Conservation (phyloP, 2,113 vertebrate species). For the Mobula hypostoma region DNA sequence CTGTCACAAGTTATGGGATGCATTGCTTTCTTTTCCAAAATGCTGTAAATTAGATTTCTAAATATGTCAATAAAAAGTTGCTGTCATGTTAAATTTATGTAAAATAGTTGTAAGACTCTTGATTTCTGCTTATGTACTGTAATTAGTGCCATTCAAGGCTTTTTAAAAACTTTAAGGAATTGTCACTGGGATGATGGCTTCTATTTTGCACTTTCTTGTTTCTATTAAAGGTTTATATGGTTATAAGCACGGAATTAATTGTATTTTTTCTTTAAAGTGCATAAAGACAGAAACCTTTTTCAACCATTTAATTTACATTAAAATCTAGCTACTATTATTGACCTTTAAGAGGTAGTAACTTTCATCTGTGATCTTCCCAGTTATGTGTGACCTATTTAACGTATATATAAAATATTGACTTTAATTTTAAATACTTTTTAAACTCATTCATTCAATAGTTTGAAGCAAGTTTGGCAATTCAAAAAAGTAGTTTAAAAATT, state of each 20-base stretch:
- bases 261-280: background rate
- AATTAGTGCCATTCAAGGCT: conserved; percentile 22
- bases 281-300: background rate
- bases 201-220: conserved; percentile 14
- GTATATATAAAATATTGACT: background rate
- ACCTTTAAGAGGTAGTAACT: background rate
- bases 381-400: background rate
- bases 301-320: background rate
- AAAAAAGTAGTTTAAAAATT: background rate
- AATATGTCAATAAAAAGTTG: background rate
- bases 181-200: conserved; percentile 25
- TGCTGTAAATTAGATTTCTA: conserved; percentile 24
- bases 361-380: background rate
- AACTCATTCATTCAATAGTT: background rate
- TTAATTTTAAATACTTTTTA: background rate
- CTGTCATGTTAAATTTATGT: background rate
- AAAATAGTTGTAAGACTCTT: conserved; percentile 1
- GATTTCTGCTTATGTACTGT: conserved; percentile 25
- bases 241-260: background rate
- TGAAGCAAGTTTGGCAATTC: background rate
- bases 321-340: background rate
- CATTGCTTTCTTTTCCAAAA: background rate
- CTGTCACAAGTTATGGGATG: background rate
- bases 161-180: conserved; percentile 1
- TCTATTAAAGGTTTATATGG: conserved; percentile 31